Evolutionary conservation across 1,140 invertebrate species (phyloP), one percentile per base, ranked within the genome.

Genomic region (Drosophila kanapiae): DNA sequence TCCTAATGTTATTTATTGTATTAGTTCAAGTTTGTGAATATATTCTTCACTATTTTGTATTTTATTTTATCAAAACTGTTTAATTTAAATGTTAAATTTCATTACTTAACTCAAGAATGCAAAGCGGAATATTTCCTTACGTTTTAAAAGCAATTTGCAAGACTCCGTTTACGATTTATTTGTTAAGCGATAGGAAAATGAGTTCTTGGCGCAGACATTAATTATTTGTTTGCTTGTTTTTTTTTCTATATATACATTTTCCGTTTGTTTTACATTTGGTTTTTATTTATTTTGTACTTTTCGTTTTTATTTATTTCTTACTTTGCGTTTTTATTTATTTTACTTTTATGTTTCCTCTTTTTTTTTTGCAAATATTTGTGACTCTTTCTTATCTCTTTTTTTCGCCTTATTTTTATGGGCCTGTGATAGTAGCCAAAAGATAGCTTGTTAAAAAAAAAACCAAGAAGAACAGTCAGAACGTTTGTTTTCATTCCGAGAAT

Each of bases 291-390:
- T n/a, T n/a, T n/a, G n/a, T n/a, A n/a, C n/a, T n/a, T n/a, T n/a
- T n/a, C n/a, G n/a, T n/a, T n/a, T n/a, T n/a, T n/a, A n/a, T n/a
- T n/a, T n/a, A n/a, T n/a, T n/a, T n/a, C n/a, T n/a, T n/a, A 58
- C 37, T 42, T 11, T 67, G 49, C 5, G 23, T 43, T 45, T 45
- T 38, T 51, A 33, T 35, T 16, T 51, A 38, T 80, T 35, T 31
- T 14, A 31, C 4, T 33, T 48, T 69, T 38, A 14, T 48, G 45
- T 54, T 11, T 13, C 16, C 4, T 18, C 33, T 38, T 49, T 16
- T 38, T 51, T 51, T 59, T 60, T 82, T 38, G 67, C 62, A 61
- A 75, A 75, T 75, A 75, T 75, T 75, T 75, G 40, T 29, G 11
- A 10, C 13, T 35, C 9, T 7, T 37, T 53, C 53, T 53, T 67